Evolutionary conservation across 2,113 vertebrate genomes (phyloP).

Genomic region (Lasiurus cinereus): DNA sequence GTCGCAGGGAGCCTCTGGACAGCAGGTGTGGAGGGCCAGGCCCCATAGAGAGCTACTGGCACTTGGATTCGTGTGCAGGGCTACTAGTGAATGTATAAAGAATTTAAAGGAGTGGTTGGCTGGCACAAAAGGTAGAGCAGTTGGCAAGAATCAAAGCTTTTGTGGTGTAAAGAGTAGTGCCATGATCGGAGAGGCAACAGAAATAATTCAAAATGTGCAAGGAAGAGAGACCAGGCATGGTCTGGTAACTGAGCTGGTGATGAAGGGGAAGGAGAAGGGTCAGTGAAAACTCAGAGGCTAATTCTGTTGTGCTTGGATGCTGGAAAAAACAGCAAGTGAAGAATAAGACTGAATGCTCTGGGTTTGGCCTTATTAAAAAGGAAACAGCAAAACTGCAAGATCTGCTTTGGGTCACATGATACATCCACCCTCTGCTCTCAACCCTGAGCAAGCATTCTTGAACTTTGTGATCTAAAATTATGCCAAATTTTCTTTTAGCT

Average conservation of each 20-base stretch:
- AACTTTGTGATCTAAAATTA: constrained; percentile 15
- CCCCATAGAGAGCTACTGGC: no score
- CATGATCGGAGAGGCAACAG: not conserved
- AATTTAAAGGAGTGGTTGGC: not conserved
- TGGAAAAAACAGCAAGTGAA: not conserved
- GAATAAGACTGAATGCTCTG: not conserved
- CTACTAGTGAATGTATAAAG: not conserved
- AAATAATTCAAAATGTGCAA: not conserved
- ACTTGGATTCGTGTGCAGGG: no score
- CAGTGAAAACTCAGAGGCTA: not conserved
- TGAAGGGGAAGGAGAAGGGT: not conserved
- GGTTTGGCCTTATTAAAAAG: not conserved
- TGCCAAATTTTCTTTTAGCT: not conserved
- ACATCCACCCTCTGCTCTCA: not conserved
- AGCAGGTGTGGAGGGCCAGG: no score
- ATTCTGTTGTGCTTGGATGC: not conserved
- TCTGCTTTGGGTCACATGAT: not conserved
- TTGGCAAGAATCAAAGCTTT: not conserved
- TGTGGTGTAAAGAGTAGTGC: not conserved
- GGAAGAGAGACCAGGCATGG: not conserved
- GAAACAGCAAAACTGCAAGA: not conserved
- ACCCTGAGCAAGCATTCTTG: constrained; percentile 18
- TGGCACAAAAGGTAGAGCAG: not conserved
- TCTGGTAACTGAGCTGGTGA: not conserved
- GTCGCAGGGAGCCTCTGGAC: no score